Base-by-base conservation (phyloP, 2,113 vertebrate genomes). In the Mustela nigripes region DNA sequence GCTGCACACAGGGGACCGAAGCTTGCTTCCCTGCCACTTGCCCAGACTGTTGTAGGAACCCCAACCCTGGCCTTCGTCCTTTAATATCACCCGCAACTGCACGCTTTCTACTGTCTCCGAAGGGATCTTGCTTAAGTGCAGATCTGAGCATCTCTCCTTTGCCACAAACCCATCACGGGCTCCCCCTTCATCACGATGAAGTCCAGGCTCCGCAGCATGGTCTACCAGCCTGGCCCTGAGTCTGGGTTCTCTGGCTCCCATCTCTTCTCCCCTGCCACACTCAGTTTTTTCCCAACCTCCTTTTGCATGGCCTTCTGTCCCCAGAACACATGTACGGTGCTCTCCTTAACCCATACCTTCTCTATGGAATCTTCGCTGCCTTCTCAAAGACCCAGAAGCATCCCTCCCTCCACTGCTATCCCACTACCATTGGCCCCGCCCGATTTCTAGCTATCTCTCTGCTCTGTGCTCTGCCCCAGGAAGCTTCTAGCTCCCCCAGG, bases 361-460 rank as follows among this genome's bases (percentile, higher is more conserved):
- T 65, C 65, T 19, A 0, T 36, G n/a, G 7, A 33, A 24, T 28
- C 95, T 82, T 33, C 39, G 58, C 92, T 83, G 60, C 28, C 50
- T 12, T n/a, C 63, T 60, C 21, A 5, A 62, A 28, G 63, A n/a
- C 4, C 42, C 85, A 14, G 50, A 76, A 45, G 74, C 62, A 10
- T 4, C 60, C 5, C 0, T 31, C 24, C 19, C 42, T 5, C 45
- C 7, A 0, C 80, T 0, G 11, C 58, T 21, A 2, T 39, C 36
- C 82, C 67, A 18, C 28, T 42, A 76, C 65, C 16, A 31, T 73
- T 26, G 56, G 7, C 36, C 63, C 15, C 11, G 33, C 39, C 56
- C n/a, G 4, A 5, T 9, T 76, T 65, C 73, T 85, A 62, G 1
- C 26, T 33, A 0, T 10, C 83, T 53, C 28, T 63, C 33, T 82